Percentiles rank a stretch among this genome's conserved stretches.
phyloP scores from a whole-genome alignment of 92 coral and sea anemone genomes.

The Meandrina meandrites region DNA sequence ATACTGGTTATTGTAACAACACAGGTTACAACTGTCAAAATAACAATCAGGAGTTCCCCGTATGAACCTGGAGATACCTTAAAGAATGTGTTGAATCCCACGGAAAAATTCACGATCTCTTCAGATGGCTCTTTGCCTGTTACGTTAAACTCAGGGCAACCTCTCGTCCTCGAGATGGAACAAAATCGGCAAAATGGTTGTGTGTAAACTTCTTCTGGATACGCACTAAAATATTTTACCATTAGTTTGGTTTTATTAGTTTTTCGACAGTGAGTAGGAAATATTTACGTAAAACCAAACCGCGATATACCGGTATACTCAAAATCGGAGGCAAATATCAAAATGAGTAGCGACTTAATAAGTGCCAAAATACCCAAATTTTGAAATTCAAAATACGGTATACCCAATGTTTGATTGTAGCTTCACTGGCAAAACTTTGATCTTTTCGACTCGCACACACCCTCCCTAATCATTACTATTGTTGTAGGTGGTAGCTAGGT shows the following conservation, averaged over 20 bases:
- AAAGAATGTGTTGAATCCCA: constrained; percentile 51
- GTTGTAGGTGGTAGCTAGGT: too few relatives aligned
- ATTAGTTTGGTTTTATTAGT: neutral
- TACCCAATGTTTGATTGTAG: too few relatives aligned
- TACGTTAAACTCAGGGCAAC: constrained; percentile 52
- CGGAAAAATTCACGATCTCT: constrained; percentile 49
- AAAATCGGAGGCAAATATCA: too few relatives aligned
- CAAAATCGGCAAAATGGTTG: too few relatives aligned
- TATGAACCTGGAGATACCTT: constrained; percentile 49
- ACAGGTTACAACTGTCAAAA: constrained; percentile 18
- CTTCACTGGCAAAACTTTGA: too few relatives aligned
- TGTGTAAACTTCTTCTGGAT: too few relatives aligned
- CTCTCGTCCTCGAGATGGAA: constrained; percentile 44
- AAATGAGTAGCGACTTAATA: neutral
- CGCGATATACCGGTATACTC: too few relatives aligned
- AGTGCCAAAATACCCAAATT: too few relatives aligned
- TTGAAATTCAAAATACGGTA: too few relatives aligned
- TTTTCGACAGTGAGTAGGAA: neutral
- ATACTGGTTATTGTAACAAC: constrained; percentile 60
- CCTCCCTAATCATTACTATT: too few relatives aligned
- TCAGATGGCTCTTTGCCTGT: constrained; percentile 49
- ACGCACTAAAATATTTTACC: too few relatives aligned
- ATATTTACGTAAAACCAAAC: neutral
- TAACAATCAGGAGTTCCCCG: constrained; percentile 46
- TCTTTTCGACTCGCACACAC: too few relatives aligned